Conservation (phyloP, 2,113 vertebrate species). For the Chaenocephalus aceratus region DNA sequence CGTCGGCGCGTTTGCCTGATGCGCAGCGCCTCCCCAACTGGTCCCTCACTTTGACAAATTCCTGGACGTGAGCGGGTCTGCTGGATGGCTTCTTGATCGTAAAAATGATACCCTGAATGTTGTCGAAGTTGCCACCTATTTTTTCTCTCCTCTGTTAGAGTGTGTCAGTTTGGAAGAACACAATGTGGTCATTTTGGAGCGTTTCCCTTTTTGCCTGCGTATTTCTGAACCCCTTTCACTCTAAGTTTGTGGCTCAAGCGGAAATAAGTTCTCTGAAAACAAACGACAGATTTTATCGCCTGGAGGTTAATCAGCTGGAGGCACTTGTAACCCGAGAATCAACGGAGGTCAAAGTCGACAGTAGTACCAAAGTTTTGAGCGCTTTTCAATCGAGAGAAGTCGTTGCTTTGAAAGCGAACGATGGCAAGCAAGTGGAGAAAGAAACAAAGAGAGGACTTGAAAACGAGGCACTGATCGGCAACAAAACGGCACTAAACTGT, state of each 20-base stretch:
- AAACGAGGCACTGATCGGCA: slow-evolving; percentile 14
- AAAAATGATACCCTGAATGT: slow-evolving; percentile 61
- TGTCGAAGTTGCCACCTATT: slow-evolving; percentile 51
- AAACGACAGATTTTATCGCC: slow-evolving; percentile 46
- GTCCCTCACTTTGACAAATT: slow-evolving; percentile 79
- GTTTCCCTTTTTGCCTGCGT: slow-evolving; percentile 58
- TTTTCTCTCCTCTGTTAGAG: slow-evolving; percentile 5
- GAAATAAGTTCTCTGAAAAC: slow-evolving; percentile 69
- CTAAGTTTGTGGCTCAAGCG: slow-evolving; percentile 65
- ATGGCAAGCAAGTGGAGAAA: slow-evolving; percentile 27
- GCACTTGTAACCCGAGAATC: slow-evolving; percentile 11
- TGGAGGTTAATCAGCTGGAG: slow-evolving; percentile 40
- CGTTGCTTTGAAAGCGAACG: slow-evolving; percentile 13
- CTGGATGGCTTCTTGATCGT: slow-evolving; percentile 47
- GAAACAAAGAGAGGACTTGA: slow-evolving; percentile 25
- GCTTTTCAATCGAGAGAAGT: slow-evolving; percentile 22
- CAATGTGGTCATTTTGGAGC: slow-evolving; percentile 71
- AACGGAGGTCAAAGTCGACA: slow-evolving; percentile 13
- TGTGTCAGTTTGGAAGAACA: slow-evolving; percentile 40
- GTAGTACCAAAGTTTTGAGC: slow-evolving; percentile 58
- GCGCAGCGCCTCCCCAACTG: slow-evolving; percentile 78
- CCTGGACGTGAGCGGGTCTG: slow-evolving; percentile 73
- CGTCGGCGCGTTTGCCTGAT: slow-evolving; percentile 69
- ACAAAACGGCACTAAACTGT: slow-evolving; percentile 24
- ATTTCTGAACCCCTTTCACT: slow-evolving; percentile 46